Base-by-base conservation (phyloP, 2,113 vertebrate genomes). In the Bujurquina vittata region DNA sequence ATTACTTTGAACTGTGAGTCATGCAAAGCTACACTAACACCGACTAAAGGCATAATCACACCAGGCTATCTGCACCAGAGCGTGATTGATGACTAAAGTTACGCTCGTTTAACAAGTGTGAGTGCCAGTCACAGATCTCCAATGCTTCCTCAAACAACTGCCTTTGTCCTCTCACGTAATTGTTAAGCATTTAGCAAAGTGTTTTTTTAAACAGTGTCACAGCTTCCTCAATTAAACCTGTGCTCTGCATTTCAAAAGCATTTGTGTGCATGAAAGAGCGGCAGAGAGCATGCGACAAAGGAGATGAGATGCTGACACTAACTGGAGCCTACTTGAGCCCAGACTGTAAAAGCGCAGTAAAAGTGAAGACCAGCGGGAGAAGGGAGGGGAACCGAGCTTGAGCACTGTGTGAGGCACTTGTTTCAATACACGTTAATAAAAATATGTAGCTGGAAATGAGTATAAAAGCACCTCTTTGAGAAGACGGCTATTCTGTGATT, bases 71-170 rank as follows among this genome's bases (percentile, higher is more conserved):
- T 52, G 46, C 15, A 17, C 46, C 40, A 4, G 6, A 49, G 40
- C 7, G 1, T 3, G 46, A 49, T 3, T 69, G 40, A 31, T 23
- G 5, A 11, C 5, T 72, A 46, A 52, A 12, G 18, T 72, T 18
- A 10, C 29, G 0, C 26, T 49, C 17, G 46, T 49, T 4, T 49
- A 9, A 49, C 43, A 5, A 69, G 65, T 31, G 15, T 12, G 2
- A 69, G 6, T 10, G 23, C 22, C 14, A 26, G 63, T 26, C 26
- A 22, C 40, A 52, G 43, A 52, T 69, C 40, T 69, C 17, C 65
- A 56, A 5, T 56, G 3, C 4, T n/a, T 56, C 4, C 20, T 10
- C 54, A 29, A 37, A 69, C 0, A 0, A 49, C 23, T 0, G 0
- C 63, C 22, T 67, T 37, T 37, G 8, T 37, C 35, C 35, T 10